phyloP scores from a whole-genome alignment of 1,140 invertebrate species.

The Bombus haemorrhoidalis region DNA sequence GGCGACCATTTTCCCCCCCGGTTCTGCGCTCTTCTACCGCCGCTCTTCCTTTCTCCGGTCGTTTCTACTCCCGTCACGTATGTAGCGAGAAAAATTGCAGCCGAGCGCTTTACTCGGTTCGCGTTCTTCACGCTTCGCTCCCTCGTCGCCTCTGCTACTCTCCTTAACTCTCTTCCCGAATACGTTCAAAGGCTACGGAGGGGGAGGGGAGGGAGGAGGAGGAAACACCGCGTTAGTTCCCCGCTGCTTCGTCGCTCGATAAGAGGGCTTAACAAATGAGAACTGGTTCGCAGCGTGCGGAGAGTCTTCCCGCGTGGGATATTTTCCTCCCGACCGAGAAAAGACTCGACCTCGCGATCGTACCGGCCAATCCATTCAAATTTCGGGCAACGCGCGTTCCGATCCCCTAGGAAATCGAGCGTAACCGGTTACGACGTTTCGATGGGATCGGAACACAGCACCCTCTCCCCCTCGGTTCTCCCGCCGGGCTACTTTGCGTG shows the following conservation, averaged over 20 bases:
- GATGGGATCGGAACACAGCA: conserved; percentile 7
- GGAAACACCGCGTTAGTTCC: conserved; percentile 27
- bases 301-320: not conserved
- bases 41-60: conserved; percentile 68
- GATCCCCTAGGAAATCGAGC: conserved; percentile 45
- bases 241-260: conserved; percentile 40
- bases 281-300: not conserved
- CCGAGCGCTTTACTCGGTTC: conserved; percentile 82
- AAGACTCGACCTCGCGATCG: not conserved
- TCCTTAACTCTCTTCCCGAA: conserved; percentile 2
- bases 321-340: not conserved
- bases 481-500: conserved; percentile 23
- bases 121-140: conserved; percentile 81
- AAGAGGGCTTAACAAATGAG: conserved; percentile 30
- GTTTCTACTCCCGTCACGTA: conserved; percentile 82
- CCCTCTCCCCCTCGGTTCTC: conserved; percentile 2
- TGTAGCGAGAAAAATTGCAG: conserved; percentile 84
- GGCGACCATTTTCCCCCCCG: conserved; percentile 57
- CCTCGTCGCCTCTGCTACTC: conserved; percentile 19
- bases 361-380: not conserved
- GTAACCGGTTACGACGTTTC: conserved; percentile 22
- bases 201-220: no score
- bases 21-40: conserved; percentile 46
- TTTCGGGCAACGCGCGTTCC: not conserved
- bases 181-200: not conserved